phyloP scores from a whole-genome alignment of 2,888 invertebrate genomes.

The Shargacucullia verbasci region DNA sequence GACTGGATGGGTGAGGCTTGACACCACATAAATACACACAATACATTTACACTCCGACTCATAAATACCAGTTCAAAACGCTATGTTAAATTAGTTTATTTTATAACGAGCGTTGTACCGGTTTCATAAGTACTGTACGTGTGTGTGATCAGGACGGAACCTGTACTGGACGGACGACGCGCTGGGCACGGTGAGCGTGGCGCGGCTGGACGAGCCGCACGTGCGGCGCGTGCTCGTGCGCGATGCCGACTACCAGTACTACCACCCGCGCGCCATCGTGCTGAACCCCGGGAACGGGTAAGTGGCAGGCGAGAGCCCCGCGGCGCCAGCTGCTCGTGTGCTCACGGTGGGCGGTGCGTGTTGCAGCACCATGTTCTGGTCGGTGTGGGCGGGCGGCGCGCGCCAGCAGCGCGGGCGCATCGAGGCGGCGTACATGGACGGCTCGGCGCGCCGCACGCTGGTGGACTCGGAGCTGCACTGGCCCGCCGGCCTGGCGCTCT shows the following conservation, averaged over 20 bases:
- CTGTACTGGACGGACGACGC: conserved; percentile 95
- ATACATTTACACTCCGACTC: too few species aligned
- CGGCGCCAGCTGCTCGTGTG: too few species aligned
- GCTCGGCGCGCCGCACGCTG: conserved; percentile 89
- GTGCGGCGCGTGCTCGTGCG: conserved; percentile 89
- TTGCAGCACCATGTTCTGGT: conserved; percentile 92
- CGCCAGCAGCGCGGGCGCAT: conserved; percentile 87
- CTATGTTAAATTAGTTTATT: too few species aligned
- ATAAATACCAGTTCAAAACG: too few species aligned
- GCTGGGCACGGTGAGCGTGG: conserved; percentile 91
- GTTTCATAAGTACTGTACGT: too few species aligned
- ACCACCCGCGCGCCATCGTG: conserved; percentile 89
- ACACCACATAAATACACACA: too few species aligned
- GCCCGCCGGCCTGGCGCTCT: conserved; percentile 92
- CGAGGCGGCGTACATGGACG: conserved; percentile 93
- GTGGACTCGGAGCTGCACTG: conserved; percentile 89
- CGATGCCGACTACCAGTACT: conserved; percentile 90
- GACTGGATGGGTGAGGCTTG: conserved; percentile 92
- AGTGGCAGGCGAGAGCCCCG: conserved; percentile 1
- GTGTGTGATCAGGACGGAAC: conserved; percentile 82
- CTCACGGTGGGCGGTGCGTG: not conserved
- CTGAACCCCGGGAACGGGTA: conserved; percentile 92
- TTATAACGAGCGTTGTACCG: too few species aligned
- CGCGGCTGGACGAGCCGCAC: conserved; percentile 89
- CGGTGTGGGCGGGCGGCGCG: conserved; percentile 90